Percentiles rank a stretch among this genome's conserved stretches.
phyloP scores from a whole-genome alignment of 2,113 vertebrate species.

The Pachypanchax playfairii region DNA sequence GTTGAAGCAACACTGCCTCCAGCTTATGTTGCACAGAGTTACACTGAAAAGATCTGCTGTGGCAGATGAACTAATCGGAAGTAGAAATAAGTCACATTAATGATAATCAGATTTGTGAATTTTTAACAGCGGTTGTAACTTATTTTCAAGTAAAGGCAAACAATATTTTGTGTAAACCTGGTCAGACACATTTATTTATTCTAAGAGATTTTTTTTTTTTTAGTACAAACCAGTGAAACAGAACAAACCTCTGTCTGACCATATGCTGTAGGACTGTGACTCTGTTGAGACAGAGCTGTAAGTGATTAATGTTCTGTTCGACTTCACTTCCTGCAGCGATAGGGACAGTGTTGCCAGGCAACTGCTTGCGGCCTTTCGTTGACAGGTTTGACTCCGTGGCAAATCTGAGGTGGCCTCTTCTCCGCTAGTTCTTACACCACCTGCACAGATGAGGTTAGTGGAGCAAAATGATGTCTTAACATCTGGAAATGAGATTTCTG shows the following conservation, averaged over 20 bases:
- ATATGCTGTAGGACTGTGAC: conserved; percentile 27
- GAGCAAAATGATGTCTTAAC: conserved; percentile 8
- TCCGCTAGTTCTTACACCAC: conserved; percentile 49
- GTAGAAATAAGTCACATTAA: neutral
- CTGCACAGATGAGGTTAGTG: conserved; percentile 45
- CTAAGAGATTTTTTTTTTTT: conserved; percentile 7
- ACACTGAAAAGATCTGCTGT: too few species aligned
- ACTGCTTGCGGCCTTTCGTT: conserved; percentile 72
- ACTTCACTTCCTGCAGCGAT: conserved; percentile 73
- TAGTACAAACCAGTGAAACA: neutral
- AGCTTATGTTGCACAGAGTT: too few species aligned
- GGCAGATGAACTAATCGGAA: conserved; percentile 24
- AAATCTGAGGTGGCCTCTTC: conserved; percentile 59
- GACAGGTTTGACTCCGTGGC: conserved; percentile 63
- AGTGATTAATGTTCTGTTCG: conserved; percentile 74
- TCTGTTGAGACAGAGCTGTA: conserved; percentile 62
- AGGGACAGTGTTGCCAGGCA: conserved; percentile 79
- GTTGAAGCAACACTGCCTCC: conserved; percentile 3
- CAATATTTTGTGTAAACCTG: neutral
- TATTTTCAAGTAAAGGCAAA: conserved; percentile 14
- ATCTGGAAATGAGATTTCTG: neutral
- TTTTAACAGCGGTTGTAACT: conserved; percentile 8
- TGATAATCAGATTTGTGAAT: conserved; percentile 13
- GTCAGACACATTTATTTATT: neutral
- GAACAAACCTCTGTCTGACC: conserved; percentile 53